A percentile compares a stretch with the other conserved stretches of the same genome.
Conservation (phyloP, 2,113 vertebrate species). For the Ploceus nigricollis region DNA sequence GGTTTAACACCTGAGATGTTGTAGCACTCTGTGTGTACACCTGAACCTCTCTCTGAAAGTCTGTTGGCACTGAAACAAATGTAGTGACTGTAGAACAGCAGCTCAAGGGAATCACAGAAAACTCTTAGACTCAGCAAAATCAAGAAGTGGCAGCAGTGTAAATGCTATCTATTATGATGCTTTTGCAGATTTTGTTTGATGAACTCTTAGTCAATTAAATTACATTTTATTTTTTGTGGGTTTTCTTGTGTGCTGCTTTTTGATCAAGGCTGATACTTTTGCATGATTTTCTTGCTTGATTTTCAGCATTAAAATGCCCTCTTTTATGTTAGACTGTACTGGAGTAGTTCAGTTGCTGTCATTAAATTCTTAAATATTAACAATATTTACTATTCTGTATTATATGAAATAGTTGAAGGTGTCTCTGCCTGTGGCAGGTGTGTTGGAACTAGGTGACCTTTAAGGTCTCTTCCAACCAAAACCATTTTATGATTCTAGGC, state of each 20-base stretch:
- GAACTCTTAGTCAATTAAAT: background rate
- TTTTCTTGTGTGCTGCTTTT: background rate
- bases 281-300: background rate
- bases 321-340: background rate
- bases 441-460: background rate
- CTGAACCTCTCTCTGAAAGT: background rate
- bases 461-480: background rate
- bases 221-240: background rate
- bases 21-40: background rate
- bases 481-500: background rate
- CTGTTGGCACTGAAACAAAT: background rate
- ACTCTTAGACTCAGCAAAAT: background rate
- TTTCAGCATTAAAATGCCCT: background rate
- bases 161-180: background rate
- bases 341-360: background rate
- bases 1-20: background rate
- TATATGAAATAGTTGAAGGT: background rate
- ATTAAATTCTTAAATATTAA: background rate
- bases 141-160: background rate
- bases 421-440: background rate
- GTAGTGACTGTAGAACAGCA: background rate
- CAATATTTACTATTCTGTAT: background rate
- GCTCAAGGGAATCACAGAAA: background rate
- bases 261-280: background rate
- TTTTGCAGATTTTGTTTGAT: background rate